These are phyloP conservation scores for Agrilus mali DNA, from an alignment of 2,888 invertebrate genomes.

Conservation along the genomic window DNA sequence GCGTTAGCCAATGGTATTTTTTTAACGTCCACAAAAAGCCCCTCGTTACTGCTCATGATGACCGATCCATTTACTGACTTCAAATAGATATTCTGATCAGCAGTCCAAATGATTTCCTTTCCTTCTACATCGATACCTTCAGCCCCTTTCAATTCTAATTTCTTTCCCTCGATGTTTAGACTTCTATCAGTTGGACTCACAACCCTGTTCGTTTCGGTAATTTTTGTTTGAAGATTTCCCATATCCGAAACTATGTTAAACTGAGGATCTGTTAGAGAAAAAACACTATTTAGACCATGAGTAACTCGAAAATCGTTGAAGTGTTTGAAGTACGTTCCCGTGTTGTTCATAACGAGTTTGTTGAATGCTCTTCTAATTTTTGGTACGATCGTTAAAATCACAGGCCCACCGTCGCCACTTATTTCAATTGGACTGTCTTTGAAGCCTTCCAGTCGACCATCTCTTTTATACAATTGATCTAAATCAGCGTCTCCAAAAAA, in stretches of 20 bases:
- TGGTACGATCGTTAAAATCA: conserved; percentile 25
- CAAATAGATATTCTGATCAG: conserved; percentile 66
- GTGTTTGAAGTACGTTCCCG: conserved; percentile 55
- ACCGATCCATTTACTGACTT: conserved; percentile 67
- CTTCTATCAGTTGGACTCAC: conserved; percentile 60
- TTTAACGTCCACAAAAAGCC: conserved; percentile 57
- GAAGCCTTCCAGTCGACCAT: conserved; percentile 52
- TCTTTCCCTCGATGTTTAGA: conserved; percentile 50
- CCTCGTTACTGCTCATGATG: conserved; percentile 54
- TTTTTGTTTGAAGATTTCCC: conserved; percentile 49
- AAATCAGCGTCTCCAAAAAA: conserved; percentile 67
- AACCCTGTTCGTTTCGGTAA: conserved; percentile 58
- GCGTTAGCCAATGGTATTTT: conserved; percentile 55
- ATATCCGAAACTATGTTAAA: conserved; percentile 59
- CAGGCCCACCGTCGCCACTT: conserved; percentile 29
- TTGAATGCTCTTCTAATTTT: conserved; percentile 32
- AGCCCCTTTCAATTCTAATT: conserved; percentile 52
- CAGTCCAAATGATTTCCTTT: conserved; percentile 57
- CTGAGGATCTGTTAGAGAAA: conserved; percentile 62
- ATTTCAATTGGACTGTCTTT: conserved; percentile 41
- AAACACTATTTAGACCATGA: conserved; percentile 50
- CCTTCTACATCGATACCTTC: conserved; percentile 61
- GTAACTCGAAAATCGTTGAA: conserved; percentile 57
- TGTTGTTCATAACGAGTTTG: conserved; percentile 45
- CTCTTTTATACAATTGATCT: conserved; percentile 61